phyloP scores from a whole-genome alignment of 2,888 invertebrate genomes.

The Pyrochroa serraticornis region DNA sequence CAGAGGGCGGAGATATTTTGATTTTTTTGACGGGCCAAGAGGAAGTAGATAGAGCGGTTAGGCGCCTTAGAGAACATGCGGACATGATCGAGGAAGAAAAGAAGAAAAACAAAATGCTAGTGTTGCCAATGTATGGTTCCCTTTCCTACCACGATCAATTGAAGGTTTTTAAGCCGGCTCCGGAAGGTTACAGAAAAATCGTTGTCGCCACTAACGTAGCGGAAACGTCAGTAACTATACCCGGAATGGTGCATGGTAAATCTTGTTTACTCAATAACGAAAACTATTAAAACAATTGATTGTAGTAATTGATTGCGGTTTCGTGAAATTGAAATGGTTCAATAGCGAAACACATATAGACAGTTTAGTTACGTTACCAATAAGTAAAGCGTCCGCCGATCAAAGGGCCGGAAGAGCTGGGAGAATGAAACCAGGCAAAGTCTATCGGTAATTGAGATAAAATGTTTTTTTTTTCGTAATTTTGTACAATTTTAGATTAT shows the following conservation, averaged over 20 bases:
- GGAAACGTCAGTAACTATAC: slow-evolving; percentile 95
- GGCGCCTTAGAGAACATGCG: slow-evolving; percentile 68
- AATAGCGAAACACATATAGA: slow-evolving; percentile 84
- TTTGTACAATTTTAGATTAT: slow-evolving; percentile 63
- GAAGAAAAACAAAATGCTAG: slow-evolving; percentile 64
- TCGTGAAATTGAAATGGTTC: slow-evolving; percentile 92
- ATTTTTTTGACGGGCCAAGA: slow-evolving; percentile 94
- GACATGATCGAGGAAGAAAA: slow-evolving; percentile 61
- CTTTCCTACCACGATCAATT: slow-evolving; percentile 80
- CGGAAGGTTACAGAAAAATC: slow-evolving; percentile 81
- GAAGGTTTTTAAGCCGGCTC: slow-evolving; percentile 77
- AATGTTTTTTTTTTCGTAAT: background rate
- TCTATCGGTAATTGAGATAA: slow-evolving; percentile 67
- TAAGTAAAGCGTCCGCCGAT: slow-evolving; percentile 86
- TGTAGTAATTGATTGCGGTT: slow-evolving; percentile 93
- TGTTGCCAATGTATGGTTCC: slow-evolving; percentile 93
- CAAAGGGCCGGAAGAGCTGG: slow-evolving; percentile 95
- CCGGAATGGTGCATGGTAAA: slow-evolving; percentile 86
- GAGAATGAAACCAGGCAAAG: slow-evolving; percentile 81
- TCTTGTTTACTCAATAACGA: background rate
- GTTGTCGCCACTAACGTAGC: slow-evolving; percentile 96
- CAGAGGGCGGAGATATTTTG: slow-evolving; percentile 85
- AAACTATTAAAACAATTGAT: slow-evolving; percentile 15
- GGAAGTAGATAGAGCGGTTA: slow-evolving; percentile 83
- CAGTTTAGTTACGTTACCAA: slow-evolving; percentile 79